Evolutionary conservation across 2,888 invertebrate species (phyloP).

Genomic region (Callimorpha dominula): DNA sequence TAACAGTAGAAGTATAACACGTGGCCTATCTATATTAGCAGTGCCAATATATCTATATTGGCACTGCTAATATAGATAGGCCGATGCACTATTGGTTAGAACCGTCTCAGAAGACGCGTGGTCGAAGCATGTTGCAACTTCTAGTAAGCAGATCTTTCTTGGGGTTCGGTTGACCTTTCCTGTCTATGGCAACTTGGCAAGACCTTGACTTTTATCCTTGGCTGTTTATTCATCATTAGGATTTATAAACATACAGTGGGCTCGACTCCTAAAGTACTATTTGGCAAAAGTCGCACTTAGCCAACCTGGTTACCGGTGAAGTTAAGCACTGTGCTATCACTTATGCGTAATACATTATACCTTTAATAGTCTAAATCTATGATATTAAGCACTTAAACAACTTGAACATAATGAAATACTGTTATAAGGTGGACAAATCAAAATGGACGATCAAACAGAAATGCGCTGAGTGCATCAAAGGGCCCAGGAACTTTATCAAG

Average conservation of each 20-base stretch:
- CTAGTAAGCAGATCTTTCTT: neutral
- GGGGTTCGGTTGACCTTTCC: neutral
- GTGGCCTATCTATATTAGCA: too few species aligned
- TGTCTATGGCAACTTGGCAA: neutral
- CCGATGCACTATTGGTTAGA: neutral
- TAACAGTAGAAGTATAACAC: too few species aligned
- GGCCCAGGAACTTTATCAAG: constrained; percentile 84
- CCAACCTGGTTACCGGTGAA: too few species aligned
- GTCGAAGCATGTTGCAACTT: neutral
- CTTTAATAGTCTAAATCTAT: neutral
- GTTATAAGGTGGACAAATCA: constrained; percentile 48
- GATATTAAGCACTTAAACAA: neutral
- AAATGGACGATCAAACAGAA: constrained; percentile 62
- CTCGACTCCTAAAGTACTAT: too few species aligned
- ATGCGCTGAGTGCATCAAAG: constrained; percentile 76
- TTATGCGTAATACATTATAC: too few species aligned
- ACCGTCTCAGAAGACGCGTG: neutral
- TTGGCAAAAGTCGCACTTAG: too few species aligned
- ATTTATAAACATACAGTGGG: neutral
- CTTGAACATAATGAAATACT: neutral
- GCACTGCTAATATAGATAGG: neutral
- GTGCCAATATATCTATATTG: too few species aligned
- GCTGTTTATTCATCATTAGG: neutral
- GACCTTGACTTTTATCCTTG: neutral
- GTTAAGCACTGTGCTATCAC: too few species aligned